phyloP scores from a whole-genome alignment of 2,797 vertebrate genomes.

The Miichthys miiuy region DNA sequence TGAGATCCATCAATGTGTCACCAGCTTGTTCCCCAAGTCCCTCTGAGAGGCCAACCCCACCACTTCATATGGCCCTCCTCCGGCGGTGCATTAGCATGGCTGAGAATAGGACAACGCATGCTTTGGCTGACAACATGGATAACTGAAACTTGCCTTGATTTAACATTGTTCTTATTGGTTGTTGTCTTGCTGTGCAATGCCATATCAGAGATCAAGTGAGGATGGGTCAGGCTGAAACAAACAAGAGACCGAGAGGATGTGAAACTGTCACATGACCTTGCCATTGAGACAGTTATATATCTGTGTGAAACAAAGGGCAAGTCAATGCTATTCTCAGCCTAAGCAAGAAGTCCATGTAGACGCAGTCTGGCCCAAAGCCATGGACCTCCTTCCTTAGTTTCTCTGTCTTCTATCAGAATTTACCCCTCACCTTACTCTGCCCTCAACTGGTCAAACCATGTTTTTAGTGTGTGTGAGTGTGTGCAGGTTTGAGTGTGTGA shows the following conservation, averaged over 20 bases:
- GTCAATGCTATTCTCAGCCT: constrained; percentile 66
- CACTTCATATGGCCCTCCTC: constrained; percentile 22
- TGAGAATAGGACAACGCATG: constrained; percentile 20
- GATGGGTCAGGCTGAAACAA: constrained; percentile 23
- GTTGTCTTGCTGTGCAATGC: neutral
- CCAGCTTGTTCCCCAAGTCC: constrained; percentile 70
- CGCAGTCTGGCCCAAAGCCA: constrained; percentile 42
- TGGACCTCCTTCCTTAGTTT: constrained; percentile 28
- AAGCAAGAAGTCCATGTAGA: constrained; percentile 49
- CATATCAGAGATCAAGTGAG: constrained; percentile 24
- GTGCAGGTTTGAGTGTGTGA: constrained; percentile 7
- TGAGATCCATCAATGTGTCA: constrained; percentile 83
- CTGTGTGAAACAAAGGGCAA: constrained; percentile 69
- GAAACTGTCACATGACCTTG: constrained; percentile 73
- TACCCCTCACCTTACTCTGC: constrained; percentile 32
- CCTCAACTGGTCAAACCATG: constrained; percentile 39
- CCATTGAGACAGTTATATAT: constrained; percentile 67
- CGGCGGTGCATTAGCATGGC: constrained; percentile 57
- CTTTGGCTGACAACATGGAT: constrained; percentile 60
- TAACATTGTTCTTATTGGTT: constrained; percentile 58
- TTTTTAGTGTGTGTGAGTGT: constrained; percentile 30
- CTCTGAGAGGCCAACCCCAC: constrained; percentile 12
- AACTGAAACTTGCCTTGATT: constrained; percentile 71
- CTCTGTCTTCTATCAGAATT: constrained; percentile 29
- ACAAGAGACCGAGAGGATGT: constrained; percentile 11